Conservation (phyloP, 2,113 vertebrate species). For the Zingel zingel region DNA sequence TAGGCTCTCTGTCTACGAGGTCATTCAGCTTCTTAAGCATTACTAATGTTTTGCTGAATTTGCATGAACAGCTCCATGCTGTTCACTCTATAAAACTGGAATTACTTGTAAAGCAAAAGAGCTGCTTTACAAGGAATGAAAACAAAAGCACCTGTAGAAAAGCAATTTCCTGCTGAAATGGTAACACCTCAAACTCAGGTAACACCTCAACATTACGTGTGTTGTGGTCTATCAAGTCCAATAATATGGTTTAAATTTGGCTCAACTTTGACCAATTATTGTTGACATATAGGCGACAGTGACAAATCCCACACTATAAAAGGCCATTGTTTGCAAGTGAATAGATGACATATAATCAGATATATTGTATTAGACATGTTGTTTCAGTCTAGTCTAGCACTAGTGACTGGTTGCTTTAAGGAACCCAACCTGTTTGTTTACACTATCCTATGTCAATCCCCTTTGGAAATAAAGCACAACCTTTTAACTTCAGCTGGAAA, state of each 20-base stretch:
- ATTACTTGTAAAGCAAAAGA: constrained; percentile 16
- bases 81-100: constrained; percentile 3
- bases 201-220: constrained; percentile 49
- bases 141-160: constrained; percentile 55
- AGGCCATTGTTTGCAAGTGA: constrained; percentile 12
- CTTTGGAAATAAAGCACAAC: constrained; percentile 16
- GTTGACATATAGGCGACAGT: not conserved
- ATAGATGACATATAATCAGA: not conserved
- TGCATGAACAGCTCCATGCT: constrained; percentile 19
- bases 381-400: not conserved
- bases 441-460: constrained; percentile 1
- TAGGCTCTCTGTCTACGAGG: constrained; percentile 5
- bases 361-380: not conserved
- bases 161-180: constrained; percentile 69
- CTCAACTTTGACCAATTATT: constrained; percentile 1
- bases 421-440: constrained; percentile 37
- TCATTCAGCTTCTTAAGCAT: not conserved
- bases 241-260: constrained; percentile 53
- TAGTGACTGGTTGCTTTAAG: constrained; percentile 4
- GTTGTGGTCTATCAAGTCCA: not conserved
- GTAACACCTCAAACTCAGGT: constrained; percentile 60
- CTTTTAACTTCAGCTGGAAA: not conserved
- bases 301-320: constrained; percentile 5
- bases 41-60: constrained; percentile 24
- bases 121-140: constrained; percentile 28